Evolutionary conservation across 2,888 invertebrate genomes (phyloP), one percentile per base, ranked within the genome.

Genomic region (Argyra leucocephala): DNA sequence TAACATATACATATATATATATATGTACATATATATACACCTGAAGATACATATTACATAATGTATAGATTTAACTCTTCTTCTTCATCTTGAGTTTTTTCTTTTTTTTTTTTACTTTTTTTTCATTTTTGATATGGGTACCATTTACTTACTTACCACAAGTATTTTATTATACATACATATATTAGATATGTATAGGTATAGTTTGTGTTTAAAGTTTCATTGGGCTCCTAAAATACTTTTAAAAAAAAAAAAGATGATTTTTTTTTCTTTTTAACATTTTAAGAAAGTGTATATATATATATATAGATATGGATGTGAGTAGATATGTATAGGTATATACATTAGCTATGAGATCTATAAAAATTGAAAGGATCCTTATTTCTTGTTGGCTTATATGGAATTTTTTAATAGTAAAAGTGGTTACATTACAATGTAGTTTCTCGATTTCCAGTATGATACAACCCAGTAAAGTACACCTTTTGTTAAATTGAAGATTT

Each of bases 401-500:
- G 5, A 48, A 18, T 48, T n/a, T 31, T 48, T 48, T 48, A 48
- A 48, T 48, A 48, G 48, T 48, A 48, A n/a, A 48, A 48, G 48
- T 48, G 48, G 48, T 48, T 48, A 48, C 48, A 48, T 48, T 48
- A 48, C 48, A 48, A 48, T 31, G 48, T 48, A 18, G 12, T 48
- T 48, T 48, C 48, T 48, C 12, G 31, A 31, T 31, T n/a, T 10
- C 31, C 26, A 31, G 12, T 3, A 31, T 48, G 18, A 5, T 48
- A 48, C 18, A 37, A 37, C 15, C 6, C 10, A 9, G 37, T 37
- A 15, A 9, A 37, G 31, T 37, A 37, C 18, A 48, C 48, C 48
- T 48, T 48, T 48, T 48, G 48, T 48, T 48, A 48, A 48, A 48
- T 48, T 48, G 18, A 18, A 48, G 48, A 48, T 48, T 48, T 48